Evolutionary conservation across 2,113 vertebrate genomes (phyloP).

Genomic region (Apistogramma diplotaenia): DNA sequence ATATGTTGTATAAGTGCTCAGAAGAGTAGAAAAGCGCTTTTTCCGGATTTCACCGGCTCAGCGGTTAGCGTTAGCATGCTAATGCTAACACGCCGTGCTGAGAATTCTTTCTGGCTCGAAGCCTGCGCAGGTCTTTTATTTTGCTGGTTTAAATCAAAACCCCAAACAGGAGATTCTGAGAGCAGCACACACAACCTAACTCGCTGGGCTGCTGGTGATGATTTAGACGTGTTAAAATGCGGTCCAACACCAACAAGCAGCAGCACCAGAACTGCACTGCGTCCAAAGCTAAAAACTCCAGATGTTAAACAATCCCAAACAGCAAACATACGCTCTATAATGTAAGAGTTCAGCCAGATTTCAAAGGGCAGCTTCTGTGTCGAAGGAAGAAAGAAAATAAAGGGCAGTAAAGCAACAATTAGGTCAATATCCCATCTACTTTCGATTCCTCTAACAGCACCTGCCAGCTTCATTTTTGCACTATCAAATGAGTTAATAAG

Average conservation of each 20-base stretch:
- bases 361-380: background rate
- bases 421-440: background rate
- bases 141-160: background rate
- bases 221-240: background rate
- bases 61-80: no score
- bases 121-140: background rate
- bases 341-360: background rate
- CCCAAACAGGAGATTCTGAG: background rate
- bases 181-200: background rate
- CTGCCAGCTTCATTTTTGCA: background rate
- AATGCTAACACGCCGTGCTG: no score
- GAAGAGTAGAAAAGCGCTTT: no score
- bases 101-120: no score
- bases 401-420: background rate
- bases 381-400: background rate
- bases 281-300: background rate
- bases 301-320: background rate
- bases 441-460: background rate
- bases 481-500: background rate
- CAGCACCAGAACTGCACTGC: background rate
- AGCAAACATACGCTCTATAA: background rate
- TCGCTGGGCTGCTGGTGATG: background rate
- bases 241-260: background rate
- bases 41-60: no score
- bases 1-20: no score